A percentile compares a stretch with the other conserved stretches of the same genome.
Conservation (phyloP, 2,888 invertebrate species). For the Leucozona laternaria region DNA sequence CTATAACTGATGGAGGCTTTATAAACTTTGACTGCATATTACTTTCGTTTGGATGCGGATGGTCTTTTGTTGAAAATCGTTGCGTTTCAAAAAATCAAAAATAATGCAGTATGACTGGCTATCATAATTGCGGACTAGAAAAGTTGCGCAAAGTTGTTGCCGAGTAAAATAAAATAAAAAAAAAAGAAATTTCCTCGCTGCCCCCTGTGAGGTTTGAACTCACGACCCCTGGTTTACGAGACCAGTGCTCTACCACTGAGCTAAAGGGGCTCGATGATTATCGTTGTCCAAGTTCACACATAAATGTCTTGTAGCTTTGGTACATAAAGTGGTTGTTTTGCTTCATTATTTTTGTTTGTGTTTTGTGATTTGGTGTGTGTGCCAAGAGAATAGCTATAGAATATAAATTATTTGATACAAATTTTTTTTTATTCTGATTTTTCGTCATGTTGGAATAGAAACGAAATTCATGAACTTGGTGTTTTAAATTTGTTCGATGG, state of each 20-base stretch:
- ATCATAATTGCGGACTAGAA: background rate
- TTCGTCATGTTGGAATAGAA: background rate
- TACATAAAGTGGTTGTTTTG: slow-evolving; percentile 4
- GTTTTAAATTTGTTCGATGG: background rate
- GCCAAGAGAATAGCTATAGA: background rate
- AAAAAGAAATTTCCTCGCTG: slow-evolving; percentile 63
- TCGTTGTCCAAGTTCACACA: slow-evolving; percentile 64
- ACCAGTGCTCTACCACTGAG: slow-evolving; percentile 79
- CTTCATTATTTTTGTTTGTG: background rate
- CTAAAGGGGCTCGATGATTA: slow-evolving; percentile 76
- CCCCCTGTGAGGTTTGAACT: slow-evolving; percentile 79
- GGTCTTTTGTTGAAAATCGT: slow-evolving; percentile 18
- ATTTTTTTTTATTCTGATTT: background rate
- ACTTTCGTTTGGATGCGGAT: slow-evolving; percentile 63
- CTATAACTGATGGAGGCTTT: slow-evolving; percentile 21
- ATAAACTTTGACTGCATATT: slow-evolving; percentile 53
- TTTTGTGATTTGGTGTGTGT: background rate
- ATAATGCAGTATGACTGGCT: slow-evolving; percentile 17
- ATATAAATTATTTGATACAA: background rate
- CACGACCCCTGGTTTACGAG: slow-evolving; percentile 79
- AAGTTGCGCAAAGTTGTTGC: background rate
- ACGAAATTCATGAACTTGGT: background rate
- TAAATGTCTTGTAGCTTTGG: slow-evolving; percentile 20
- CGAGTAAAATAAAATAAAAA: slow-evolving; percentile 55
- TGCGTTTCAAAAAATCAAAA: slow-evolving; percentile 32